Percentiles rank a stretch among this genome's conserved stretches.
Conservation (phyloP, 2,113 vertebrate species). For the Phalacrocorax carbo region DNA sequence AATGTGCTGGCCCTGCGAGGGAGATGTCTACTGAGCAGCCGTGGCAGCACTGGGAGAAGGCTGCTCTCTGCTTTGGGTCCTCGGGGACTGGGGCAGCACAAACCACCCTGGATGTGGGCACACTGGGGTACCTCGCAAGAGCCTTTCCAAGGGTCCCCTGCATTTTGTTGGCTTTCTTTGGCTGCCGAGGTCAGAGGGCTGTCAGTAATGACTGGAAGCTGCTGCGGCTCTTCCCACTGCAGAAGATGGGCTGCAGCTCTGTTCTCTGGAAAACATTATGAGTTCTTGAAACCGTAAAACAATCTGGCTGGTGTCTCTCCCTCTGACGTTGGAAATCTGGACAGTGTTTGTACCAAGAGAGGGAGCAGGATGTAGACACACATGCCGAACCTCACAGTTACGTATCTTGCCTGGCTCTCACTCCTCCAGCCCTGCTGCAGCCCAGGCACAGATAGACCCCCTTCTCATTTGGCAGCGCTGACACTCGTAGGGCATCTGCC, state of each 20-base stretch:
- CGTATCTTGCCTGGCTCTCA: not conserved
- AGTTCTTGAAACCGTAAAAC: conserved; percentile 29
- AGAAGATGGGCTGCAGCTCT: conserved; percentile 15
- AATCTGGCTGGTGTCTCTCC: conserved; percentile 51
- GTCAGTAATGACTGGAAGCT: not conserved
- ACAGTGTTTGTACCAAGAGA: conserved; percentile 51
- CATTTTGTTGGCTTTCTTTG: not conserved
- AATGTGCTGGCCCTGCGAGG: not conserved
- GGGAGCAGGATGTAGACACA: conserved; percentile 16
- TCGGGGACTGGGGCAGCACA: fast-evolving
- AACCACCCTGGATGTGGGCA: not conserved
- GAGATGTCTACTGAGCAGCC: fast-evolving
- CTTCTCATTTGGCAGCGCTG: not conserved
- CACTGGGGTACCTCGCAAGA: fast-evolving
- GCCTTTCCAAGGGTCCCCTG: not conserved
- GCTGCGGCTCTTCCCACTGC: not conserved
- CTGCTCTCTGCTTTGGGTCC: not conserved
- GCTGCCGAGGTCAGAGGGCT: not conserved
- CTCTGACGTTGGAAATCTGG: conserved; percentile 51
- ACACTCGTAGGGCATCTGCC: not conserved
- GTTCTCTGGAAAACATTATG: conserved; percentile 51
- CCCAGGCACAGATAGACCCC: not conserved
- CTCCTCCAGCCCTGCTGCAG: not conserved
- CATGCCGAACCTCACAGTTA: not conserved
- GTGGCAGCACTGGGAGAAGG: not conserved